A percentile compares a stretch with the other conserved stretches of the same genome.
phyloP scores from a whole-genome alignment of 2,113 vertebrate species.

The Pseudorectes ferrugineus region DNA sequence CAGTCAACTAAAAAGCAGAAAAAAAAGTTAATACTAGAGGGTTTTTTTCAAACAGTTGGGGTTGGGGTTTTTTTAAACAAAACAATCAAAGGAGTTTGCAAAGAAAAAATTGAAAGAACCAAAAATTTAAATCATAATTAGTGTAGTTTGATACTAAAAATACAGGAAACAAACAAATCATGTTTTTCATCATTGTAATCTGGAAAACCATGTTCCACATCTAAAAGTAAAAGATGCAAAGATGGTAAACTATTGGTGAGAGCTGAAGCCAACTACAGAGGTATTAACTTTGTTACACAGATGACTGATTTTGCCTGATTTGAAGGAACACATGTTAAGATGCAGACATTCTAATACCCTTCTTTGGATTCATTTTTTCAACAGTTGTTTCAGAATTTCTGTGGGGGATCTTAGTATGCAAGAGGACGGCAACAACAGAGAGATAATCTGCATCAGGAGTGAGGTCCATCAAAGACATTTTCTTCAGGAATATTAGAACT shows the following conservation, averaged over 20 bases:
- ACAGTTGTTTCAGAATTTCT: neutral
- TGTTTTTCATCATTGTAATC: neutral
- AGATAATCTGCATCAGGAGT: neutral
- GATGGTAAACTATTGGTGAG: neutral
- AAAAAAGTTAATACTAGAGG: neutral
- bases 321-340: neutral
- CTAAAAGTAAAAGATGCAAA: neutral
- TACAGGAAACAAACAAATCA: neutral
- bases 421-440: fast-evolving
- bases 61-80: neutral
- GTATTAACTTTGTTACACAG: neutral
- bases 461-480: neutral
- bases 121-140: neutral
- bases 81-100: neutral
- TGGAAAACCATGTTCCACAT: neutral
- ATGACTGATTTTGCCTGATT: neutral
- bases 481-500: neutral
- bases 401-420: neutral
- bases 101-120: neutral
- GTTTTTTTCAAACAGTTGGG: neutral
- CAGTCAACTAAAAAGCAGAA: neutral
- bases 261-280: neutral
- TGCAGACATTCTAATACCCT: neutral
- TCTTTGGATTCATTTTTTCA: neutral
- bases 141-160: neutral